These are phyloP conservation scores for Ictalurus punctatus DNA, from an alignment of 2,113 vertebrate genomes.

Conservation along the genomic window DNA sequence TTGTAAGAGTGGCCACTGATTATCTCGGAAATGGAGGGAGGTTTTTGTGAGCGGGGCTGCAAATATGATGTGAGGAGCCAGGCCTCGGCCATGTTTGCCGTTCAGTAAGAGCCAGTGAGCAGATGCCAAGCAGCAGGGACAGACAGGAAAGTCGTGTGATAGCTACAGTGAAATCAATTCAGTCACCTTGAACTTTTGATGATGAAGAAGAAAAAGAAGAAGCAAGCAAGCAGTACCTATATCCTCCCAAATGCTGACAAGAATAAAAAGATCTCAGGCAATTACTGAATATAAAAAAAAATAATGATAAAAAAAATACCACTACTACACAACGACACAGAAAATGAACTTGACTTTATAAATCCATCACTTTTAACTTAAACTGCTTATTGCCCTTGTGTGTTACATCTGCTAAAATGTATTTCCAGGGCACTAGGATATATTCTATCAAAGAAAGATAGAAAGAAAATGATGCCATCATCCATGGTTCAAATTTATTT, in stretches of 20 bases:
- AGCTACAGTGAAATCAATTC: conserved; percentile 64
- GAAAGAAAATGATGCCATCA: neutral
- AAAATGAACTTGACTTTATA: conserved; percentile 31
- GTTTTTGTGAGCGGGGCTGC: conserved; percentile 53
- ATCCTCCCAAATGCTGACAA: conserved; percentile 32
- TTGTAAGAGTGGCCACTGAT: conserved; percentile 59
- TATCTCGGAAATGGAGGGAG: conserved; percentile 55
- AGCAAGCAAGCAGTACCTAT: conserved; percentile 53
- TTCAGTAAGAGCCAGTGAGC: conserved; percentile 61
- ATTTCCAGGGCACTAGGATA: neutral
- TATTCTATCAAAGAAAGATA: conserved; percentile 5
- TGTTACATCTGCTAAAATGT: neutral
- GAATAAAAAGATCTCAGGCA: conserved; percentile 38
- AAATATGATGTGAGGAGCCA: conserved; percentile 59
- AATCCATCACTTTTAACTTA: conserved; percentile 16
- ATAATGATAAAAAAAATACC: neutral
- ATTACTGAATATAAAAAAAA: conserved; percentile 10
- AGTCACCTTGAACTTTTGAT: conserved; percentile 67
- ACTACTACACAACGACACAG: conserved; percentile 9
- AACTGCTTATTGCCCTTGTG: conserved; percentile 11
- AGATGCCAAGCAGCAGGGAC: conserved; percentile 52
- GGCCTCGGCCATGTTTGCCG: conserved; percentile 57
- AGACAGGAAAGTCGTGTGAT: conserved; percentile 50
- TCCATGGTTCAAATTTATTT: conserved; percentile 8
- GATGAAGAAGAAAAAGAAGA: conserved; percentile 64